phyloP scores from a whole-genome alignment of 2,797 vertebrate genomes.

The Poecilia picta region DNA sequence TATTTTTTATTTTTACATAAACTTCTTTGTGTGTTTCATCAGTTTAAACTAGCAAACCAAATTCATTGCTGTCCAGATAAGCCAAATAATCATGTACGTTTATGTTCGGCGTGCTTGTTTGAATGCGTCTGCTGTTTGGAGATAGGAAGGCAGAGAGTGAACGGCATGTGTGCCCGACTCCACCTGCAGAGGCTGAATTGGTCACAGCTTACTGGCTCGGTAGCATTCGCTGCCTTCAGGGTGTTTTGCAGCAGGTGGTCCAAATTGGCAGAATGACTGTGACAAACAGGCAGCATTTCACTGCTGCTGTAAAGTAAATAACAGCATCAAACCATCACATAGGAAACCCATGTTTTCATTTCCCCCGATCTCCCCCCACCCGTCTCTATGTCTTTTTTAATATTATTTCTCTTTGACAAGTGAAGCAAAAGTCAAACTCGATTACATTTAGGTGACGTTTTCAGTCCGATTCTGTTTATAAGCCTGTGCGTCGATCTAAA shows the following conservation, averaged over 20 bases:
- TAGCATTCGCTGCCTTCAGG: slow-evolving; percentile 69
- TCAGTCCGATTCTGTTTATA: slow-evolving; percentile 1
- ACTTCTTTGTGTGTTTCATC: slow-evolving; percentile 31
- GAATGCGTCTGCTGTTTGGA: slow-evolving; percentile 32
- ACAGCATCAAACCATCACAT: slow-evolving; percentile 63
- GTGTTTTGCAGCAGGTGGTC: slow-evolving; percentile 77
- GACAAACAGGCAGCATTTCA: slow-evolving; percentile 65
- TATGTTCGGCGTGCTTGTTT: slow-evolving; percentile 29
- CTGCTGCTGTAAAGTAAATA: slow-evolving; percentile 68
- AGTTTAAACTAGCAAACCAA: slow-evolving; percentile 22
- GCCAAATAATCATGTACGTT: slow-evolving; percentile 44
- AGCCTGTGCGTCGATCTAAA: slow-evolving; percentile 15
- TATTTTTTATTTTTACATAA: slow-evolving; percentile 11
- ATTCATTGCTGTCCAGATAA: slow-evolving; percentile 39
- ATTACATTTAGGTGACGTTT: not conserved
- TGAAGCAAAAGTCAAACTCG: slow-evolving; percentile 34
- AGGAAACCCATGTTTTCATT: slow-evolving; percentile 8
- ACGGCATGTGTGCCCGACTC: slow-evolving; percentile 59
- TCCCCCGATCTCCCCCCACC: not conserved
- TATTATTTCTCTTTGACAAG: slow-evolving; percentile 4
- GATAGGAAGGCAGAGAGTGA: slow-evolving; percentile 42
- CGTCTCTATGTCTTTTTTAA: not conserved
- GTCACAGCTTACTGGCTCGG: slow-evolving; percentile 77
- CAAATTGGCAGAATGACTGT: slow-evolving; percentile 72
- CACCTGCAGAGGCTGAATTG: slow-evolving; percentile 75